Evolutionary conservation across 2,888 invertebrate species (phyloP).

Genomic region (Hirtodrosophila trivittata): DNA sequence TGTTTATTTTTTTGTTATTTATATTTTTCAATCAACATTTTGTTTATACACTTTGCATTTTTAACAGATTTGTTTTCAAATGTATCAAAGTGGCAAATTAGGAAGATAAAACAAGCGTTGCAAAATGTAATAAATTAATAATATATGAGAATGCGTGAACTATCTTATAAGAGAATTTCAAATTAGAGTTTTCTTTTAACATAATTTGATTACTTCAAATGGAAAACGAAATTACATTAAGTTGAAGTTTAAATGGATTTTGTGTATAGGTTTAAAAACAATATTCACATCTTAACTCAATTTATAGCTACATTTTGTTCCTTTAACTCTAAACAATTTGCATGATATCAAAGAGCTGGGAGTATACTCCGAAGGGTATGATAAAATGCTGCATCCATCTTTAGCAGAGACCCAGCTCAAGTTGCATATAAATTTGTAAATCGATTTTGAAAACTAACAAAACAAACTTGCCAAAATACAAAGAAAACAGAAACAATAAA

Average conservation of each 20-base stretch:
- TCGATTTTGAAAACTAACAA: constrained; percentile 70
- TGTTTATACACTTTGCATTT: constrained; percentile 39
- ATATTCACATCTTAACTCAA: too few species aligned
- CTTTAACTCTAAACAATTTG: not conserved
- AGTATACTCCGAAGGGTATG: constrained; percentile 2
- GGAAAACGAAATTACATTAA: too few species aligned
- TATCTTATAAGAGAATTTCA: too few species aligned
- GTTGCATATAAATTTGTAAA: constrained; percentile 60
- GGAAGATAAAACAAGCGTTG: constrained; percentile 23
- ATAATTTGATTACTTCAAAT: too few species aligned
- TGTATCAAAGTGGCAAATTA: constrained; percentile 24
- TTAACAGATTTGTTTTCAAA: constrained; percentile 26
- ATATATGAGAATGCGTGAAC: not conserved
- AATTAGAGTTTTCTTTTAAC: too few species aligned
- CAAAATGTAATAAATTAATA: constrained; percentile 6
- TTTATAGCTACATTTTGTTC: not conserved
- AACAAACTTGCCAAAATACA: constrained; percentile 64
- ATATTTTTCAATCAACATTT: constrained; percentile 43
- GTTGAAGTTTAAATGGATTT: too few species aligned
- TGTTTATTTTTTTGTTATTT: constrained; percentile 24
- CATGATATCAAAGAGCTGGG: too few species aligned
- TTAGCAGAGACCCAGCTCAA: constrained; percentile 25
- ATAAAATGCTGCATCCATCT: constrained; percentile 12
- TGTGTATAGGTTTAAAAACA: too few species aligned
- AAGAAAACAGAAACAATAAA: constrained; percentile 5